These are phyloP conservation scores for Gnathonemus longibarbis DNA, from an alignment of 2,113 vertebrate genomes.

Conservation along the genomic window DNA sequence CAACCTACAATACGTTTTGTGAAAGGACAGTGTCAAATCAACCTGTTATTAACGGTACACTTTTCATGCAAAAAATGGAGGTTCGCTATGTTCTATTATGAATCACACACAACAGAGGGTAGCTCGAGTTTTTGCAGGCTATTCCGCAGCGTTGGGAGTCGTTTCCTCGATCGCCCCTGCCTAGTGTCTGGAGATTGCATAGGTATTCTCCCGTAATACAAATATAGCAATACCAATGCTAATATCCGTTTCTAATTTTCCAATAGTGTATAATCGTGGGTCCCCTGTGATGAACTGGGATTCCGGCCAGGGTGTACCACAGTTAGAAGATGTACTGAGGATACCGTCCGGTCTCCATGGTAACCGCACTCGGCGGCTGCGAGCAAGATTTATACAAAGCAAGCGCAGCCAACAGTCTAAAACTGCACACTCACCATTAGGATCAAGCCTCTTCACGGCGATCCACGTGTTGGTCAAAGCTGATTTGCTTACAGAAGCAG, in stretches of 20 bases:
- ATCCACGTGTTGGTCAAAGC: background rate
- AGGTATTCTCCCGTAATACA: background rate
- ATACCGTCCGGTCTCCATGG: background rate
- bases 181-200: background rate
- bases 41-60: background rate
- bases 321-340: background rate
- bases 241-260: background rate
- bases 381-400: background rate
- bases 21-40: background rate
- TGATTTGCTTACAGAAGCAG: background rate
- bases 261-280: background rate
- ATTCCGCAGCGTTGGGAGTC: background rate
- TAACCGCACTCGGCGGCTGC: background rate
- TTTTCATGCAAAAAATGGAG: background rate
- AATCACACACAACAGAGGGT: background rate
- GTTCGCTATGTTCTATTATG: background rate
- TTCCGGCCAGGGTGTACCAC: background rate
- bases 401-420: background rate
- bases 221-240: background rate
- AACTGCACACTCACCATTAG: slow-evolving; percentile 2
- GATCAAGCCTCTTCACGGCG: slow-evolving; percentile 14
- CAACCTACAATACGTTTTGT: background rate
- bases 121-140: background rate
- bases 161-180: background rate
- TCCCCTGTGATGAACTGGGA: background rate